These are phyloP conservation scores for Tanypteryx hageni DNA, from an alignment of 2,888 invertebrate genomes.

Conservation along the genomic window DNA sequence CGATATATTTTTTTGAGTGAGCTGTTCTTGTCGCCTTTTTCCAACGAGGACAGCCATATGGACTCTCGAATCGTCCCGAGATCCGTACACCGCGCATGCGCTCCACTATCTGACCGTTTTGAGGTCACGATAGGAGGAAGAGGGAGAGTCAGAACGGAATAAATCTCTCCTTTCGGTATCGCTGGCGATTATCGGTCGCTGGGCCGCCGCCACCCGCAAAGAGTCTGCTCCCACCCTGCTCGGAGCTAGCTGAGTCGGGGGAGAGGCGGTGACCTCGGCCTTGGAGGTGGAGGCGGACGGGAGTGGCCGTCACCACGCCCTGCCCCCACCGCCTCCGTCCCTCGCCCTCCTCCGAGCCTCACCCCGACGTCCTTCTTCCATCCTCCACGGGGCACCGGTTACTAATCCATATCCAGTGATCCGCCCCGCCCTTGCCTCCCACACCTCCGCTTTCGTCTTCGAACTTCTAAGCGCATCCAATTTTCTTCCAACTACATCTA, in stretches of 20 bases:
- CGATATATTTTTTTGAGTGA: not conserved
- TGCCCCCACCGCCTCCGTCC: too few relatives aligned
- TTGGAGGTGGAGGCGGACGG: not conserved
- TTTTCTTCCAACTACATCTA: too few relatives aligned
- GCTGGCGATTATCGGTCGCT: not conserved
- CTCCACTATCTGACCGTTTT: not conserved
- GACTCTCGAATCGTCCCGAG: not conserved
- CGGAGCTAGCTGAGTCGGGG: not conserved
- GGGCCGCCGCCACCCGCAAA: constrained; percentile 19
- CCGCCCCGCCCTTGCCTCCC: constrained; percentile 16
- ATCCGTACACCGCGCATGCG: not conserved
- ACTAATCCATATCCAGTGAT: not conserved
- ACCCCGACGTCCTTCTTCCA: not conserved
- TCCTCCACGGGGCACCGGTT: not conserved
- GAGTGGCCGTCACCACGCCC: not conserved
- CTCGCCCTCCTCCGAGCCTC: too few relatives aligned
- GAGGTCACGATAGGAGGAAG: constrained; percentile 1
- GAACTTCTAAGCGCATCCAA: not conserved
- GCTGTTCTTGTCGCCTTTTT: not conserved
- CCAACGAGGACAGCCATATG: not conserved
- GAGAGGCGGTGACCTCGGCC: constrained; percentile 33
- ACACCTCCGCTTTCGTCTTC: not conserved
- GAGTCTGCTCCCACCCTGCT: not conserved
- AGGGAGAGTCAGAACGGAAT: not conserved
- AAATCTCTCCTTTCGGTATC: constrained; percentile 18